Base-by-base conservation (phyloP, 2,797 vertebrate genomes). In the Sylvilagus floridanus region DNA sequence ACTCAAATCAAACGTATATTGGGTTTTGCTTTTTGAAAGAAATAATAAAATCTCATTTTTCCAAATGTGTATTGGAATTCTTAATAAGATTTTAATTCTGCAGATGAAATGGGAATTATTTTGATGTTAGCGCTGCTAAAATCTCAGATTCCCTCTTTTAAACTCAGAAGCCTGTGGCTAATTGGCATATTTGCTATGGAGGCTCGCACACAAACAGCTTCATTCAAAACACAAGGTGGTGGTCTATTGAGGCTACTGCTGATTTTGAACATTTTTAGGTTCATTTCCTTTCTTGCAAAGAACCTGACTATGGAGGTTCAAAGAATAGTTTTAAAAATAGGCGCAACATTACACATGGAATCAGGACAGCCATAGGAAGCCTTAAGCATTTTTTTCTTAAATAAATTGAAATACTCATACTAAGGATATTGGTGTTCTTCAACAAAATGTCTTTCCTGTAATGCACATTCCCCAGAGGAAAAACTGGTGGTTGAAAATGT, bases 1-100 rank as follows among this genome's bases (percentile, higher is more conserved):
- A 72, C 47, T 4, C n/a, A 78, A 52, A 91, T n/a, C 9, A 28
- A 93, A 81, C 76, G 3, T 72, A 37, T 37, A 57, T 7, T 76
- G 10, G 10, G 8, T 75, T 90, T 87, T 76, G 19, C n/a, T 69
- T 93, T 79, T 73, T 68, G 12, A 10, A 91, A 73, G 37, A 65
- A 42, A 86, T 21, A 88, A 69, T 2, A 84, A 79, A 72, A 82
- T 78, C 2, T 84, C n/a, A 75, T 52, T 28, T 83, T 19, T 2
- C 4, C 50, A 79, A 94, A 71, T 60, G 19, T 75, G 16, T 90
- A 68, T 66, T 4, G 79, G 57, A 47, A 54, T 37, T 50, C 12
- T 79, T 88, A 54, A 60, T 93, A 68, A 78, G 30, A 76, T 90
- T 87, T 76, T 85, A 89, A 66, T 77, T 92, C 47, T 83, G 21